These are phyloP conservation scores for Nemoura dubitans DNA, from an alignment of 2,888 invertebrate genomes.

Conservation along the genomic window DNA sequence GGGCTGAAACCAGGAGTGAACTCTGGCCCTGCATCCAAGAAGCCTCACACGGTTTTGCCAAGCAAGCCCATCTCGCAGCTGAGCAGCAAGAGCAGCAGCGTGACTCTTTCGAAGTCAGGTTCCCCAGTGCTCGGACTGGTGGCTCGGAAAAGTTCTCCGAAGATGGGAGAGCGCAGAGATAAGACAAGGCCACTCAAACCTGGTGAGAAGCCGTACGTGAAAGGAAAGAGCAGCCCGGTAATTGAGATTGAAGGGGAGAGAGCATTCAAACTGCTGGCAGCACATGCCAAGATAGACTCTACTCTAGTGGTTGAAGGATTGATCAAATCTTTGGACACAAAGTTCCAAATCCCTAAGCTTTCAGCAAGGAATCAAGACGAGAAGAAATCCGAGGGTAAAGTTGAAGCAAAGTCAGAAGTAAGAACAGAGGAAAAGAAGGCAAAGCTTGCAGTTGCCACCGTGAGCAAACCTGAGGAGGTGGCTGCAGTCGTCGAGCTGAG, in stretches of 20 bases:
- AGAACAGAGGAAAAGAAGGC: background rate
- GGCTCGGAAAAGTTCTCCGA: constrained; percentile 59
- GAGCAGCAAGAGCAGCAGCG: constrained; percentile 44
- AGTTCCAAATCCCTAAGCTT: constrained; percentile 88
- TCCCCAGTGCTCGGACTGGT: constrained; percentile 52
- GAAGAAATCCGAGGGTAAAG: constrained; percentile 49
- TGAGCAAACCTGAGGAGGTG: background rate
- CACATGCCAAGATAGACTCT: constrained; percentile 65
- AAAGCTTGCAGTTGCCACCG: background rate
- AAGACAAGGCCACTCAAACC: constrained; percentile 58
- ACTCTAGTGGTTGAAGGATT: constrained; percentile 74
- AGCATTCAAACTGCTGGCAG: constrained; percentile 67
- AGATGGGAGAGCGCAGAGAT: constrained; percentile 66
- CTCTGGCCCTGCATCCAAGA: constrained; percentile 87
- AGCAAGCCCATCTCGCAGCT: constrained; percentile 9
- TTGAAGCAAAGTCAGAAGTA: background rate
- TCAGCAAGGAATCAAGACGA: constrained; percentile 64
- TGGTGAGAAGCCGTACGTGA: constrained; percentile 42
- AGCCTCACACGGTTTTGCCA: constrained; percentile 66
- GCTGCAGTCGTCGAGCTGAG: background rate
- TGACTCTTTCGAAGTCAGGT: constrained; percentile 55
- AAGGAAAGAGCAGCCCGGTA: constrained; percentile 73
- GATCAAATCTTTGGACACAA: constrained; percentile 81
- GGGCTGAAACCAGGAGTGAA: constrained; percentile 86
- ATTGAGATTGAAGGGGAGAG: constrained; percentile 67